Evolutionary conservation across 1,140 invertebrate species (phyloP), one percentile per base, ranked within the genome.

Genomic region (Probaryconus sp.): DNA sequence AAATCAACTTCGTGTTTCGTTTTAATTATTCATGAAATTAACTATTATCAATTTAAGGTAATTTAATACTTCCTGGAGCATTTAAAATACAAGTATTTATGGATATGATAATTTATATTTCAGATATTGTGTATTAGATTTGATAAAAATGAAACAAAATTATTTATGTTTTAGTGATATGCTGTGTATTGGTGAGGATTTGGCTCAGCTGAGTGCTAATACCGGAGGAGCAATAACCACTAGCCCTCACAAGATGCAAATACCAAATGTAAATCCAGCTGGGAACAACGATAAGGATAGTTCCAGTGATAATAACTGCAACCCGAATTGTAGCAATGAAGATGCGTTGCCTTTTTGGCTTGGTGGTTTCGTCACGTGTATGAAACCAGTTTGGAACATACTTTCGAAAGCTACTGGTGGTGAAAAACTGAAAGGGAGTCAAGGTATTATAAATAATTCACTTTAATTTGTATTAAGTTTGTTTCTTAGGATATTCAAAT

Each of bases 331-430:
- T n/a, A 83, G 65, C 2, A 81, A 79, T 14, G 50, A 85, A 7
- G 89, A 90, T 50, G 87, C 90, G 43, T 88, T 90, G 42, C 89
- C 90, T 20, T 88, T 91, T 24, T 95, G 93, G 92, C 92, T 95
- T 69, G 94, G 94, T 70, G 94, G 94, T 0, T 90, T 97, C 33
- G 89, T 96, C 45, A 95, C 95, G 2, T 97, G 96, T 82, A 90
- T 97, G 76, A 89, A 94, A 69, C 95, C 96, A 0, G 92, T 97
- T 3, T 92, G 94, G 87, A 94, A 68, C 2, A 94, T 96, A 65
- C 92, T 97, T 16, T 94, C 94, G 14, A 96, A 96, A 85, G 91
- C 93, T 17, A 88, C 90, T 43, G 88, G 89, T 5, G 90, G 91
- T 77, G 93, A 94, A 85, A 88, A 88, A 69, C 89, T 92, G 68